Percentiles rank a stretch among this genome's conserved stretches.
phyloP scores from a whole-genome alignment of 2,888 invertebrate species.

The Cabera pusaria region DNA sequence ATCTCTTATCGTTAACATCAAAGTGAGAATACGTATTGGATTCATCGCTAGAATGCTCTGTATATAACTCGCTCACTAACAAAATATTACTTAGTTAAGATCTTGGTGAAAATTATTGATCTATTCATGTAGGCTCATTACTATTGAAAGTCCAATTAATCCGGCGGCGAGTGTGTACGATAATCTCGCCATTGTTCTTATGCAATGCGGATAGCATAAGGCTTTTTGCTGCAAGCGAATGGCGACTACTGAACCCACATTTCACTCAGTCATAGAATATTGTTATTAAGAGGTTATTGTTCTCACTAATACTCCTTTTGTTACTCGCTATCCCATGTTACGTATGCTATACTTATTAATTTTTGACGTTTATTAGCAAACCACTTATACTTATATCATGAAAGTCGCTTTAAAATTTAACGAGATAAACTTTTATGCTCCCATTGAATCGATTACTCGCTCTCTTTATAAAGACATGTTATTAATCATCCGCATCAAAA shows the following conservation, averaged over 20 bases:
- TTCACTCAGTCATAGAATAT: constrained; percentile 21
- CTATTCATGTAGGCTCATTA: constrained; percentile 39
- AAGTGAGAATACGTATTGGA: constrained; percentile 5
- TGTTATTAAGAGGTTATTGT: constrained; percentile 20
- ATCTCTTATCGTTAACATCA: constrained; percentile 4
- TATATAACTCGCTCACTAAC: constrained; percentile 17
- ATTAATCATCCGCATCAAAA: no score
- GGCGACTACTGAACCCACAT: constrained; percentile 22
- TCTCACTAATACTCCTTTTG: constrained; percentile 16
- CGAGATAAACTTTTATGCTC: constrained; percentile 1
- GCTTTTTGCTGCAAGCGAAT: constrained; percentile 22
- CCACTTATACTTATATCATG: constrained; percentile 4
- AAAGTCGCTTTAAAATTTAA: constrained; percentile 4
- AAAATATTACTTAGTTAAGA: constrained; percentile 36
- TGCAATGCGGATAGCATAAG: constrained; percentile 28
- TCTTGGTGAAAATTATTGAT: constrained; percentile 37
- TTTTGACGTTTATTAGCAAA: constrained; percentile 1
- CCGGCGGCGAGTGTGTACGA: constrained; percentile 29
- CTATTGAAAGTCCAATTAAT: constrained; percentile 29
- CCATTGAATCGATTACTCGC: background rate
- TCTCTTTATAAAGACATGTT: background rate
- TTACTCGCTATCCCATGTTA: constrained; percentile 7
- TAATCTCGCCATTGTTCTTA: constrained; percentile 39
- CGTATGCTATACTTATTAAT: constrained; percentile 1
- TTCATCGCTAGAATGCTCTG: background rate